A percentile compares a stretch with the other conserved stretches of the same genome.
Evolutionary conservation across 2,888 invertebrate genomes (phyloP).

Genomic region (Hetaerina titia): DNA sequence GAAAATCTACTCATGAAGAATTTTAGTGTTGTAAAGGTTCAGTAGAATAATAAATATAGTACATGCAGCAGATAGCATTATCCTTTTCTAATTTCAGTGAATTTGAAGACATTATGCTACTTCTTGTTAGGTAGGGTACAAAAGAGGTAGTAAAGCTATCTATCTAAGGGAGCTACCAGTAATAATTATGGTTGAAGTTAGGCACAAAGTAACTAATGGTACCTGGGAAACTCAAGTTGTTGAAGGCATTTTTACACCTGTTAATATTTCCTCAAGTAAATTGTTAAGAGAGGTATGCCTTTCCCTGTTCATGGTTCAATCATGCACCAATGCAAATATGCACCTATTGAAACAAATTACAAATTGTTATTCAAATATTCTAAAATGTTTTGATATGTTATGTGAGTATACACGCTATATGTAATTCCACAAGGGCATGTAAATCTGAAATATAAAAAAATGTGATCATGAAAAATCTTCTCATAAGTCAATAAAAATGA

Average conservation of each 20-base stretch:
- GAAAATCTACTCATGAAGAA: too few species aligned
- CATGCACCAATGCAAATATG: background rate
- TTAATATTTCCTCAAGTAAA: background rate
- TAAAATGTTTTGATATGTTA: slow-evolving; percentile 7
- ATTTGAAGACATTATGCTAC: background rate
- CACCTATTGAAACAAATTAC: background rate
- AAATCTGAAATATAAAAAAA: background rate
- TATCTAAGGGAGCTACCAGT: background rate
- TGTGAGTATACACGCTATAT: background rate
- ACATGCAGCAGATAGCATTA: background rate
- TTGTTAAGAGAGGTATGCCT: background rate
- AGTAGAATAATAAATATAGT: too few species aligned
- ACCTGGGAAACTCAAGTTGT: background rate
- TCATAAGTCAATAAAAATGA: background rate
- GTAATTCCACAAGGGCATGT: background rate
- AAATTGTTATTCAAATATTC: background rate
- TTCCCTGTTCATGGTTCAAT: background rate
- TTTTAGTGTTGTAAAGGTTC: too few species aligned
- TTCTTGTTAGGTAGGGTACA: background rate
- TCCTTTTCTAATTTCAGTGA: background rate
- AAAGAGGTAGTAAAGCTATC: background rate
- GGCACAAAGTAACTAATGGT: background rate
- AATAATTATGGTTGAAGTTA: background rate
- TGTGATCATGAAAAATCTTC: background rate
- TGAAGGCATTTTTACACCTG: background rate